phyloP scores from a whole-genome alignment of 2,113 vertebrate genomes.

The Penelope pileata region DNA sequence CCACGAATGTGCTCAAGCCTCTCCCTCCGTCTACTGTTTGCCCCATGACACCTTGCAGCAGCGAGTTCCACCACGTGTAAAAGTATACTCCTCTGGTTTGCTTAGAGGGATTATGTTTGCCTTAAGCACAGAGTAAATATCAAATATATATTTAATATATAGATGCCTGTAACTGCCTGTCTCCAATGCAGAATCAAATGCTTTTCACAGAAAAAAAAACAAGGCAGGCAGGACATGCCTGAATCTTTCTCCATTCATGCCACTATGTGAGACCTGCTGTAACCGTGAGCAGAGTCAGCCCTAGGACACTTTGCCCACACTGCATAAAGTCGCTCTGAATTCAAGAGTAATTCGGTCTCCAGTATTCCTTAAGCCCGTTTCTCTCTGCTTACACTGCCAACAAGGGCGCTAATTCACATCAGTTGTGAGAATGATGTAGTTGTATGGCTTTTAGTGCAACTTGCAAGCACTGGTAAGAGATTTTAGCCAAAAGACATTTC shows the following conservation, averaged over 20 bases:
- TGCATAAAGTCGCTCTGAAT: neutral
- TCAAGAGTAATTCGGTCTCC: neutral
- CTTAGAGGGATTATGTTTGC: neutral
- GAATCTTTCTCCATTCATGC: neutral
- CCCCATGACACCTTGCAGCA: neutral
- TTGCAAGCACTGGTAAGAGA: constrained; percentile 11
- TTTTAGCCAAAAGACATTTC: constrained; percentile 61
- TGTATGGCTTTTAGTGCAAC: constrained; percentile 1
- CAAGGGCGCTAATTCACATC: constrained; percentile 54
- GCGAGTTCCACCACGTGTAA: neutral
- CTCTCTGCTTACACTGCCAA: neutral
- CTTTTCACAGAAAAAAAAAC: neutral
- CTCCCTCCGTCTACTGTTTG: neutral
- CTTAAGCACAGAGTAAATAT: neutral
- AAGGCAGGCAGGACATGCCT: neutral
- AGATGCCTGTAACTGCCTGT: accelerated
- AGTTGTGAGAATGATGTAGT: constrained; percentile 47
- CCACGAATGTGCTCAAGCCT: neutral
- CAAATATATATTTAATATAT: neutral
- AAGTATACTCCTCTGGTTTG: neutral
- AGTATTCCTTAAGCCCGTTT: neutral
- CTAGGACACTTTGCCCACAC: neutral
- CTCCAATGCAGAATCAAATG: neutral
- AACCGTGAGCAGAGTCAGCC: neutral
- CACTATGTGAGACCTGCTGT: neutral